phyloP scores from a whole-genome alignment of 2,113 vertebrate genomes.

The Podarcis muralis region DNA sequence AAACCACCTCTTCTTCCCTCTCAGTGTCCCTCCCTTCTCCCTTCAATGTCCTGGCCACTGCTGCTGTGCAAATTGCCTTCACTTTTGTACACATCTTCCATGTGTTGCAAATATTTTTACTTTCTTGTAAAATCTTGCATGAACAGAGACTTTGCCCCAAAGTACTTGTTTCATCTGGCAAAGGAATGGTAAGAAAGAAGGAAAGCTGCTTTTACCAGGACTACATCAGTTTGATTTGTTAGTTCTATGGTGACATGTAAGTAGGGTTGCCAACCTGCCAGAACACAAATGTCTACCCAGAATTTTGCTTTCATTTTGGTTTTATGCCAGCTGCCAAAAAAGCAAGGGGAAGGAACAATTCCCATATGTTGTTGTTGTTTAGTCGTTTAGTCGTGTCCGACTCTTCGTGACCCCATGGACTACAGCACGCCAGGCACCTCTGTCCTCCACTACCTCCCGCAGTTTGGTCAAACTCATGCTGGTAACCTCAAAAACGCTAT shows the following conservation, averaged over 20 bases:
- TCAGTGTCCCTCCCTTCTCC: too few relatives aligned
- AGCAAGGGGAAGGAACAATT: neutral
- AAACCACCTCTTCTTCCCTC: too few relatives aligned
- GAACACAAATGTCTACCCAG: neutral
- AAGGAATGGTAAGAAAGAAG: neutral
- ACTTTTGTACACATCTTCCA: neutral
- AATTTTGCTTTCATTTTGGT: neutral
- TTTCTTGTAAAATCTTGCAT: neutral
- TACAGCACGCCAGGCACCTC: too few relatives aligned
- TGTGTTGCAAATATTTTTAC: neutral
- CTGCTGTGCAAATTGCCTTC: too few relatives aligned
- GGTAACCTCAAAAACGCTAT: too few relatives aligned
- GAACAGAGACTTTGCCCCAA: neutral
- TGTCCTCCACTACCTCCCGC: too few relatives aligned
- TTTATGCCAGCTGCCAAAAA: neutral
- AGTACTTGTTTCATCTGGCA: neutral
- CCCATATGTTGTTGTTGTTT: too few relatives aligned
- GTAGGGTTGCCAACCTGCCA: neutral
- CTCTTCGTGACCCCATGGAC: too few relatives aligned
- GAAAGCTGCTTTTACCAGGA: neutral
- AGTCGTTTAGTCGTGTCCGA: too few relatives aligned
- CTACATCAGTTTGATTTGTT: neutral
- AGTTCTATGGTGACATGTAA: neutral
- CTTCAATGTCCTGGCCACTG: too few relatives aligned
- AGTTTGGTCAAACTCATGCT: too few relatives aligned